Evolutionary conservation across 2,888 invertebrate species (phyloP).

Genomic region (Pantelozetes paolii): DNA sequence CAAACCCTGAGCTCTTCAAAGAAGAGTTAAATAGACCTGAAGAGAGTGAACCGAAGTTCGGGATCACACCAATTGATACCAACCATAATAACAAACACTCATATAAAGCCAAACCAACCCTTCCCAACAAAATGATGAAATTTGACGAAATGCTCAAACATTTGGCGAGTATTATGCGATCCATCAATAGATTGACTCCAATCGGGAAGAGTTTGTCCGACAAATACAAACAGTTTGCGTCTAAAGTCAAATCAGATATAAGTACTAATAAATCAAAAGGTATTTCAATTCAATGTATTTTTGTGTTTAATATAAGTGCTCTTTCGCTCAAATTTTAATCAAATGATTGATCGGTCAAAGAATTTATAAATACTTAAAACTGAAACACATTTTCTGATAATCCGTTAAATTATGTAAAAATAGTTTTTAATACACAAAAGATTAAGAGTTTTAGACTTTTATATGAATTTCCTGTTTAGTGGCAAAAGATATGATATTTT

Average conservation of each 20-base stretch:
- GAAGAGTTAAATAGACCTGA: background rate
- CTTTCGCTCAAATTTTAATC: no score
- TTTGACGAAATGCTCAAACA: conserved; percentile 5
- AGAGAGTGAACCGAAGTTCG: background rate
- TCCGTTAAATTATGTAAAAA: no score
- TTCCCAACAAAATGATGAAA: conserved; percentile 27
- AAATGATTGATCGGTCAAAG: no score
- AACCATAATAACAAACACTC: background rate
- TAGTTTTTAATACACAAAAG: no score
- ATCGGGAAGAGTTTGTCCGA: conserved; percentile 1
- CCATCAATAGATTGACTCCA: background rate
- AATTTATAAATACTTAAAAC: no score
- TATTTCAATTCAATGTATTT: background rate
- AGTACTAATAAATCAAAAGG: background rate
- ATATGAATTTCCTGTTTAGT: no score
- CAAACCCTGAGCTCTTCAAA: conserved; percentile 10
- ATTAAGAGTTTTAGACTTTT: no score
- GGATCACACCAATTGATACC: background rate
- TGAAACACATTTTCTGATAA: no score
- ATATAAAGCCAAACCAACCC: background rate
- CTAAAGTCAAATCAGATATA: conserved; percentile 5
- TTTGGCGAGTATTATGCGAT: background rate
- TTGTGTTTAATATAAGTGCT: no score
- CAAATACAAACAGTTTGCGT: background rate
- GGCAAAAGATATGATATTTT: no score